phyloP scores from a whole-genome alignment of 2,113 vertebrate genomes.

The Sylvia atricapilla region DNA sequence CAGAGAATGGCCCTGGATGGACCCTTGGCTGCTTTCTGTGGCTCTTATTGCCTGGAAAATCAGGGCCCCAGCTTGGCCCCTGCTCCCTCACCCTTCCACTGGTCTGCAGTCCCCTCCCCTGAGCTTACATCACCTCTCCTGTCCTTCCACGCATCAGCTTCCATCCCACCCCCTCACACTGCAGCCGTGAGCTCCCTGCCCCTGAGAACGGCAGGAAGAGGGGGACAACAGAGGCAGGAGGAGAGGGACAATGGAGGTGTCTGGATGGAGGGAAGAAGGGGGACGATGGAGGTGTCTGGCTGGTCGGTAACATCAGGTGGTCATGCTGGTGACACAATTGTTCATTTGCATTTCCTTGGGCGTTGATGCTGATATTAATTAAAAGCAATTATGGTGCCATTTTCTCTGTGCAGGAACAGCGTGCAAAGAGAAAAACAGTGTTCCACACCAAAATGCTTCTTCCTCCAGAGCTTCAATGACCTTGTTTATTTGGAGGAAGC shows the following conservation, averaged over 20 bases:
- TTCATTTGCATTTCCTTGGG: constrained; percentile 47
- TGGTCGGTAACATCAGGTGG: not conserved
- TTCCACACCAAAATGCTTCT: constrained; percentile 24
- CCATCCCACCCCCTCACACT: not conserved
- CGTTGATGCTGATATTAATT: constrained; percentile 68
- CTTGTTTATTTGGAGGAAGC: constrained; percentile 29
- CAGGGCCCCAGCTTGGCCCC: not conserved
- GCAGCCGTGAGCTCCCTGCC: not conserved
- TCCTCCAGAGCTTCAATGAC: not conserved
- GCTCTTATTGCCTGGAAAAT: not conserved
- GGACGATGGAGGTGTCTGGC: not conserved
- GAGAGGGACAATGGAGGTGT: too few relatives aligned
- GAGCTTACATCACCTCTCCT: not conserved
- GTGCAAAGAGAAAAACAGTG: constrained; percentile 27
- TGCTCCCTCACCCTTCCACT: not conserved
- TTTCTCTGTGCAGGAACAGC: constrained; percentile 51
- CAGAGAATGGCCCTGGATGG: not conserved
- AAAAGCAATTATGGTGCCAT: constrained; percentile 66
- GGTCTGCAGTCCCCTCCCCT: not conserved
- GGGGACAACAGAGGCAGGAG: not conserved
- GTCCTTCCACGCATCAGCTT: not conserved
- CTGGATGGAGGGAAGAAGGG: not conserved
- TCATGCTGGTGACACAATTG: constrained; percentile 9
- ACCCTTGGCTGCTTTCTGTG: not conserved
- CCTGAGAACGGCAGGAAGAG: not conserved